These are phyloP conservation scores for Cryptocheilus praepositus DNA, from an alignment of 2,888 invertebrate genomes.

Conservation along the genomic window DNA sequence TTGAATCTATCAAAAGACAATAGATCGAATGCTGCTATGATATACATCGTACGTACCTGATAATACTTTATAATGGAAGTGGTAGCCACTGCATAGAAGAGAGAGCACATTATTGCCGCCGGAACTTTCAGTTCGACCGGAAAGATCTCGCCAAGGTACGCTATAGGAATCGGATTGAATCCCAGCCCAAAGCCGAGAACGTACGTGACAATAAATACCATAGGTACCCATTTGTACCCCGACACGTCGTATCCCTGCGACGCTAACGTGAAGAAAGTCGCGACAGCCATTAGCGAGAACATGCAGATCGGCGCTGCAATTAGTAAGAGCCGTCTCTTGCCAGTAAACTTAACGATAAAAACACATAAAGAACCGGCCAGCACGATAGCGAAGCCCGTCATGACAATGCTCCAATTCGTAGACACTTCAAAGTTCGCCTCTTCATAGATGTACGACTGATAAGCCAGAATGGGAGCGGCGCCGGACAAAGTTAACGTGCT, in stretches of 20 bases:
- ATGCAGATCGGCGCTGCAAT: conserved; percentile 61
- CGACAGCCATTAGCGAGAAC: conserved; percentile 58
- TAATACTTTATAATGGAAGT: conserved; percentile 66
- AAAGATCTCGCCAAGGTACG: conserved; percentile 71
- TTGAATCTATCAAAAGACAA: too few species aligned
- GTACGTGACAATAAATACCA: conserved; percentile 65
- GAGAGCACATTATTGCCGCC: conserved; percentile 65
- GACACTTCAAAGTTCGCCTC: conserved; percentile 65
- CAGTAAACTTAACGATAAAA: conserved; percentile 61
- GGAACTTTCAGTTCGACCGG: conserved; percentile 69
- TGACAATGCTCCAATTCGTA: conserved; percentile 63
- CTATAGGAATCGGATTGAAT: conserved; percentile 69
- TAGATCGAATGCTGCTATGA: too few species aligned
- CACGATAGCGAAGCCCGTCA: conserved; percentile 65
- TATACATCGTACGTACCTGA: conserved; percentile 59
- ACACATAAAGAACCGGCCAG: conserved; percentile 66
- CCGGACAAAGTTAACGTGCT: conserved; percentile 67
- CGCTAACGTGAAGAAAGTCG: conserved; percentile 63
- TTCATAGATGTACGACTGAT: conserved; percentile 67
- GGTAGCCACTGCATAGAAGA: conserved; percentile 67
- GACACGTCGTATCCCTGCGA: conserved; percentile 58
- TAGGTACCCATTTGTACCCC: conserved; percentile 65
- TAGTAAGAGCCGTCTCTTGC: conserved; percentile 66
- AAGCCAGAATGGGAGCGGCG: conserved; percentile 68
- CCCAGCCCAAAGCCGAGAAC: conserved; percentile 67